Base-by-base conservation (phyloP, 2,113 vertebrate species). In the Oryzias melastigma region DNA sequence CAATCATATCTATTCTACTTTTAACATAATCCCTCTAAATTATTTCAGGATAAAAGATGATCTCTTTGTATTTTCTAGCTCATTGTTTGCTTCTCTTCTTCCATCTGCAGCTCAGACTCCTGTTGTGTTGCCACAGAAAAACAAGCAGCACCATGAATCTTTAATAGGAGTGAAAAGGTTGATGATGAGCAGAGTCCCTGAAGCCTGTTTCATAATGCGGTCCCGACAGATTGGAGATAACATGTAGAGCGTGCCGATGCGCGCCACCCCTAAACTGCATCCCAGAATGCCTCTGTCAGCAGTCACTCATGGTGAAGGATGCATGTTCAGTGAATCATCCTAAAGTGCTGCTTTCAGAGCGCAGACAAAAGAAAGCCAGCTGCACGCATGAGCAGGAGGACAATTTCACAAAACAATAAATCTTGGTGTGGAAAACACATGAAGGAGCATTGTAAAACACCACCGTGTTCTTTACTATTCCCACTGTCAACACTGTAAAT, bases 131-230 rank as follows among this genome's bases (percentile, higher is more conserved):
- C 77, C 68, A 54, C 61, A 62, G 68, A 57, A 76, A 83, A 89
- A 84, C 80, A 83, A 73, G 73, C 61, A 57, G 63, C 0, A 19
- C 56, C 75, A 89, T 88, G 81, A 88, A 86, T 89, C 65, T 87
- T 90, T 88, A 73, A 89, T 85, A 57, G 71, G 70, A 64, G 73
- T 81, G 61, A 83, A 82, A 71, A 75, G 82, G 80, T 68, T 82
- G 79, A 75, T 79, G 73, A 85, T 79, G 74, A 77, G 75, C 54
- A 50, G 55, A 46, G 64, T 82, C 78, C 78, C 83, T 17, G 55
- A 83, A 81, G 80, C 49, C 66, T 40, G 65, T 74, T 80, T 76
- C n/a, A 52, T 78, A 83, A 85, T 66, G 65, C 22, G 16, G 51
- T 65, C 81, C 57, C 81, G 48, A 58, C 58, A 67, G 56, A 75